Evolutionary conservation across 1,140 invertebrate species (phyloP).

Genomic region (Aphelenchoides besseyi): DNA sequence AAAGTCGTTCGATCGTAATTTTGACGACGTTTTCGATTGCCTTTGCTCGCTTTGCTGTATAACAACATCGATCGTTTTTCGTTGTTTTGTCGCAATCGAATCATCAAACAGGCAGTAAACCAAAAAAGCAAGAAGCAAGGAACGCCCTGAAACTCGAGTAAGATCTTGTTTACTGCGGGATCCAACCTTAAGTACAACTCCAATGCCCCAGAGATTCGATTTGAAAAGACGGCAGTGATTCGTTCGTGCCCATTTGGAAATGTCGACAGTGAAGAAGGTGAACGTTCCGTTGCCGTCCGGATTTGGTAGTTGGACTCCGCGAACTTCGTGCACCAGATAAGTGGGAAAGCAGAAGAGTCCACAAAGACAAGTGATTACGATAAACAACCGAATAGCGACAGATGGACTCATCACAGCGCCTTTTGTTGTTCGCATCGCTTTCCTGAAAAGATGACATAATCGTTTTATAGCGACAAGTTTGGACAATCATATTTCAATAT

Average conservation of each 20-base stretch:
- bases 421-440: slow-evolving; percentile 52
- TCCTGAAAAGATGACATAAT: no score
- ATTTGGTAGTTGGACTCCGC: slow-evolving; percentile 19
- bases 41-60: slow-evolving; percentile 31
- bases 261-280: slow-evolving; percentile 49
- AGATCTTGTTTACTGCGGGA: neutral
- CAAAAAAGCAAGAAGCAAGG: slow-evolving; percentile 55
- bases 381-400: slow-evolving; percentile 41
- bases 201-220: slow-evolving; percentile 52
- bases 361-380: slow-evolving; percentile 31
- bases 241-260: slow-evolving; percentile 47
- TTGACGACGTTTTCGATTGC: slow-evolving; percentile 26
- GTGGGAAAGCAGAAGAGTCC: slow-evolving; percentile 45
- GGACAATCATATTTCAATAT: no score
- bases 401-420: slow-evolving; percentile 47
- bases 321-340: slow-evolving; percentile 52
- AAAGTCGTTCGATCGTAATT: slow-evolving; percentile 56
- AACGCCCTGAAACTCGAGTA: slow-evolving; percentile 37
- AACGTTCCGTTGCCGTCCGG: neutral
- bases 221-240: slow-evolving; percentile 48
- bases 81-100: slow-evolving; percentile 49
- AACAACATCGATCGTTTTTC: slow-evolving; percentile 49
- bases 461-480: no score
- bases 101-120: slow-evolving; percentile 50
- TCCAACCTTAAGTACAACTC: slow-evolving; percentile 44